phyloP scores from a whole-genome alignment of 2,888 invertebrate species.

The Mimas tiliae region DNA sequence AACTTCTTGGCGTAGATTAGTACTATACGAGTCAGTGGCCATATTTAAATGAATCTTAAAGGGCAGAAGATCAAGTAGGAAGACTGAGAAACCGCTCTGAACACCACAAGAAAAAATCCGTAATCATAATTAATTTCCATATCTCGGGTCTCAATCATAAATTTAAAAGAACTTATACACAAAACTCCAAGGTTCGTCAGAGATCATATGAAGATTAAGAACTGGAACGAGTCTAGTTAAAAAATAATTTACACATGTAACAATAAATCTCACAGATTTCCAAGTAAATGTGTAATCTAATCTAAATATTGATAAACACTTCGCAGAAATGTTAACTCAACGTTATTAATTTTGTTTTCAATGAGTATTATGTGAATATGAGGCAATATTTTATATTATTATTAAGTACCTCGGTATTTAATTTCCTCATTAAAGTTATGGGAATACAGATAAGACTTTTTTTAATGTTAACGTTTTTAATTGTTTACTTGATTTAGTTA shows the following conservation, averaged over 20 bases:
- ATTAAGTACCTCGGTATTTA: not conserved
- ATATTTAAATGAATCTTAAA: too few relatives aligned
- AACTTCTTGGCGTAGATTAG: too few relatives aligned
- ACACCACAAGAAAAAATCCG: too few relatives aligned
- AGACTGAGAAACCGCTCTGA: too few relatives aligned
- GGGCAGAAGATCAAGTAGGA: too few relatives aligned
- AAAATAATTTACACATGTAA: not conserved
- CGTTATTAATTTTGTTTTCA: slow-evolving; percentile 6
- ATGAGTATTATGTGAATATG: not conserved
- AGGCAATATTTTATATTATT: too few relatives aligned
- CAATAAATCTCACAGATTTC: slow-evolving; percentile 16
- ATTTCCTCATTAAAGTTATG: not conserved
- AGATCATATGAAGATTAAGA: slow-evolving; percentile 2
- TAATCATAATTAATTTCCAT: not conserved
- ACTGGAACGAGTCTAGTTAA: slow-evolving; percentile 4
- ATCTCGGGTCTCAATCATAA: not conserved
- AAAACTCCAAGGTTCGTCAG: not conserved
- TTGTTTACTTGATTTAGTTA: too few relatives aligned
- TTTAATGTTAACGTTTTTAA: too few relatives aligned
- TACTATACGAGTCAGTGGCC: too few relatives aligned
- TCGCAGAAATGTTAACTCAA: not conserved
- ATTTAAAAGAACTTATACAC: not conserved
- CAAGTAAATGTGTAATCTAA: slow-evolving; percentile 11
- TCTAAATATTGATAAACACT: slow-evolving; percentile 17
- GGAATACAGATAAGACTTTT: too few relatives aligned